Evolutionary conservation across 2,888 invertebrate species (phyloP).

Genomic region (Encarsia formosa): DNA sequence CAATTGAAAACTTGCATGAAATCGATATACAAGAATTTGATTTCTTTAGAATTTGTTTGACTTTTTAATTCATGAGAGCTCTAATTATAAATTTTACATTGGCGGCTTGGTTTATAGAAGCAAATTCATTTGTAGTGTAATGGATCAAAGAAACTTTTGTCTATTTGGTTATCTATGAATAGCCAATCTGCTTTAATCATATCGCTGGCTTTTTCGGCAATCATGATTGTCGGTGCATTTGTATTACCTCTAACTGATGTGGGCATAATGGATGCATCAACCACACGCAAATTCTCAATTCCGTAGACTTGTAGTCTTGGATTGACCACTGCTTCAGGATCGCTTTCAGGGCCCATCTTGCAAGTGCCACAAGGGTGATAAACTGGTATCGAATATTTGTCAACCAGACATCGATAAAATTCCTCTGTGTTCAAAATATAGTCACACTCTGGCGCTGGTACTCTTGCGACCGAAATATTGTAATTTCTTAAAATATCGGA

Average conservation of each 20-base stretch:
- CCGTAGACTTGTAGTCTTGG: background rate
- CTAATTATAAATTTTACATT: no score
- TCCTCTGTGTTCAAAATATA: background rate
- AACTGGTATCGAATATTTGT: background rate
- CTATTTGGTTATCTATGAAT: no score
- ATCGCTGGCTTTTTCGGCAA: background rate
- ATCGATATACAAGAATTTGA: no score
- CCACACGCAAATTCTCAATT: background rate
- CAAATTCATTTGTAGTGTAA: no score
- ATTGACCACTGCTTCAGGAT: background rate
- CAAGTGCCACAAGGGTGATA: slow-evolving; percentile 6
- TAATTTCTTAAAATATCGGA: slow-evolving; percentile 58
- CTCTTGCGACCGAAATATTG: slow-evolving; percentile 53
- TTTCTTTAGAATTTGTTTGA: no score
- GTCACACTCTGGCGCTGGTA: slow-evolving; percentile 1
- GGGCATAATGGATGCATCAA: background rate
- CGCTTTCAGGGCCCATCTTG: slow-evolving; percentile 1
- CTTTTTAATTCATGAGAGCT: no score
- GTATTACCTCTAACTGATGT: background rate
- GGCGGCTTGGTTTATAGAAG: no score
- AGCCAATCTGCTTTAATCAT: slow-evolving; percentile 1
- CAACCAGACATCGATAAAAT: background rate
- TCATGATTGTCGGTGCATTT: background rate
- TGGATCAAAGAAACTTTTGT: no score
- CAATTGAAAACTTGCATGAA: no score